Evolutionary conservation across 2,888 invertebrate genomes (phyloP), one percentile per base, ranked within the genome.

Genomic region (Diaperis boleti): DNA sequence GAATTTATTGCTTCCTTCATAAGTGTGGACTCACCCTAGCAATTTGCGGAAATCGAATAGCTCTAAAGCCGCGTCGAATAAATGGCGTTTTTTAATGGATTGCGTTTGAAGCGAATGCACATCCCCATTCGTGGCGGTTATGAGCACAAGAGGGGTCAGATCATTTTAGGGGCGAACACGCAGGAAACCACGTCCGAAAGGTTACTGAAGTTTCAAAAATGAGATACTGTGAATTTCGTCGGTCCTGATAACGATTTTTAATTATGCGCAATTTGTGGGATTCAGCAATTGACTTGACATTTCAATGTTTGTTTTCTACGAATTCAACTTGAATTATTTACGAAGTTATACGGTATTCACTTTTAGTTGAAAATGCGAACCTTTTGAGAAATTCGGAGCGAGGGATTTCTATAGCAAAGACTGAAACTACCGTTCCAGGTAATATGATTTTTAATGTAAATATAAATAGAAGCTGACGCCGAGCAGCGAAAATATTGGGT

Each of bases 31-130:
- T 11, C 31, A 45, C 44, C 35, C 44, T 45, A 56, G 45, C 56
- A 56, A 56, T 42, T 55, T 35, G 42, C 35, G 42, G 55, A 26
- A 42, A 55, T 54, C 54, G 54, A 54, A 39, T 39, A 13, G 41
- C 41, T 42, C 42, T 31, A 42, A 29, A 55, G 55, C 33, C 17
- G 42, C 41, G 42, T 31, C 42, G 31, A 55, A 55, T 42, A 26
- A 55, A 54, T 54, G 54, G 54, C 55, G 55, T 13, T 44, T 55
- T 54, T 55, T 55, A 55, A 55, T 55, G 55, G 55, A 55, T 55
- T 55, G 55, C 42, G 42, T 31, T 41, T 29, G 17, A 20, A 15
- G 26, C 8, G 47, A 8, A 7, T 33, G n/a, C n/a, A n/a, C n/a
- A n/a, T n/a, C n/a, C n/a, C n/a, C n/a, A 15, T 7, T 39, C 14